phyloP scores from a whole-genome alignment of 2,797 vertebrate genomes.

The Eulemur mongoz region DNA sequence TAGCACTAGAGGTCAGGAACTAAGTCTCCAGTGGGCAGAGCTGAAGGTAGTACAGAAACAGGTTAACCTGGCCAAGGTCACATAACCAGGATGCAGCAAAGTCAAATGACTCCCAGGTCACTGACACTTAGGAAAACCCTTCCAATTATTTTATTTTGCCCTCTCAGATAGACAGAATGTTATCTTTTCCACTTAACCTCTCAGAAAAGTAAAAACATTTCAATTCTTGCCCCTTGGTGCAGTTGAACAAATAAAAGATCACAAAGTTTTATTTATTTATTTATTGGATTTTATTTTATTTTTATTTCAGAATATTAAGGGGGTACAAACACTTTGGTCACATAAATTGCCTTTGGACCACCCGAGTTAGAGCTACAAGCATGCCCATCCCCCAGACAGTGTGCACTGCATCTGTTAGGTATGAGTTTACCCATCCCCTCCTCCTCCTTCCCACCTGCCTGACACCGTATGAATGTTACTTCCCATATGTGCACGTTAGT shows the following conservation, averaged over 20 bases:
- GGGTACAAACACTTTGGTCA: no score
- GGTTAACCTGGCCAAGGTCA: no score
- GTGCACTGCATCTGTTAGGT: no score
- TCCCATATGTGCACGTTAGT: no score
- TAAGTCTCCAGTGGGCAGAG: neutral
- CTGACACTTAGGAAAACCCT: accelerated
- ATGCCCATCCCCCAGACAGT: no score
- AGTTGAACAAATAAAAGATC: neutral
- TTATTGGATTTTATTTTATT: no score
- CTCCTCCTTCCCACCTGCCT: no score
- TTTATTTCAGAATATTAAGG: no score
- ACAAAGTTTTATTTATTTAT: neutral
- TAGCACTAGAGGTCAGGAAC: neutral
- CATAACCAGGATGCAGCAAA: neutral
- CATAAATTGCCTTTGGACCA: no score
- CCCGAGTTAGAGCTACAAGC: no score
- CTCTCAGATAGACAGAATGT: neutral
- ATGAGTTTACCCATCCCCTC: no score
- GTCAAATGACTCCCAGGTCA: neutral
- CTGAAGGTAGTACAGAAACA: neutral
- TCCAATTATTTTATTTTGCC: neutral
- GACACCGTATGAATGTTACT: no score
- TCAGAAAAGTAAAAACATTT: neutral
- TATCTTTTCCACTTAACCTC: neutral
- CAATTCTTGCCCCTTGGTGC: neutral